A percentile compares a stretch with the other conserved stretches of the same genome.
These are phyloP conservation scores for Lymantria monacha DNA, from an alignment of 2,888 invertebrate species.

Conservation along the genomic window DNA sequence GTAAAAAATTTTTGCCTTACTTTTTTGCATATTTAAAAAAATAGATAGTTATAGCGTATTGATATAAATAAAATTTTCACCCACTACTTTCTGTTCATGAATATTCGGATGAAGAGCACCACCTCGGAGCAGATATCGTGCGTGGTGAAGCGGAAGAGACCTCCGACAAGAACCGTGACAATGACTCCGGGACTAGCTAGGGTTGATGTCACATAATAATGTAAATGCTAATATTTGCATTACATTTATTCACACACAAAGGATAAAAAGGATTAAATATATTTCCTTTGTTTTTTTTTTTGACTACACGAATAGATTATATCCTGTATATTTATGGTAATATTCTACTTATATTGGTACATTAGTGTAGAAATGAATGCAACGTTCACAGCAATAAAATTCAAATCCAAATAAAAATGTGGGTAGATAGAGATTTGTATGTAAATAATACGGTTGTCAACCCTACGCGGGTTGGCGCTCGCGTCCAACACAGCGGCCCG, in stretches of 20 bases:
- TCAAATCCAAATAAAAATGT: slow-evolving; percentile 24
- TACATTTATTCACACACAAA: slow-evolving; percentile 27
- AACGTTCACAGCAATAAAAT: slow-evolving; percentile 12
- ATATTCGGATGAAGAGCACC: slow-evolving; percentile 55
- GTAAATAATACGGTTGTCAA: slow-evolving; percentile 57
- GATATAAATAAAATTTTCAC: no score
- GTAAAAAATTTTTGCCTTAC: no score
- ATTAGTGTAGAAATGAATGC: slow-evolving; percentile 7
- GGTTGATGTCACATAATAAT: slow-evolving; percentile 43
- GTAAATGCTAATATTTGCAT: slow-evolving; percentile 44
- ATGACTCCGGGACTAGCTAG: slow-evolving; percentile 54
- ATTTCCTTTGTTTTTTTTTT: slow-evolving; percentile 30
- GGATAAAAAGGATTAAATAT: slow-evolving; percentile 34
- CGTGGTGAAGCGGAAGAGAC: slow-evolving; percentile 75
- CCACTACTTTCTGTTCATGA: slow-evolving; percentile 41
- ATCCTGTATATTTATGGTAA: slow-evolving; percentile 9
- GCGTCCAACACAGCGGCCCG: slow-evolving; percentile 76
- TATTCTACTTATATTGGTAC: slow-evolving; percentile 8
- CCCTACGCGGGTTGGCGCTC: slow-evolving; percentile 51
- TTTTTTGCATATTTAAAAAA: no score
- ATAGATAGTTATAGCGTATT: no score
- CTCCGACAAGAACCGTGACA: slow-evolving; percentile 74
- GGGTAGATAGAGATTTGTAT: slow-evolving; percentile 13
- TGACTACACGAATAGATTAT: slow-evolving; percentile 13
- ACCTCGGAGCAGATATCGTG: slow-evolving; percentile 61